Evolutionary conservation across 92 coral and sea anemone species (phyloP).

Genomic region (Plumapathes pennacea): DNA sequence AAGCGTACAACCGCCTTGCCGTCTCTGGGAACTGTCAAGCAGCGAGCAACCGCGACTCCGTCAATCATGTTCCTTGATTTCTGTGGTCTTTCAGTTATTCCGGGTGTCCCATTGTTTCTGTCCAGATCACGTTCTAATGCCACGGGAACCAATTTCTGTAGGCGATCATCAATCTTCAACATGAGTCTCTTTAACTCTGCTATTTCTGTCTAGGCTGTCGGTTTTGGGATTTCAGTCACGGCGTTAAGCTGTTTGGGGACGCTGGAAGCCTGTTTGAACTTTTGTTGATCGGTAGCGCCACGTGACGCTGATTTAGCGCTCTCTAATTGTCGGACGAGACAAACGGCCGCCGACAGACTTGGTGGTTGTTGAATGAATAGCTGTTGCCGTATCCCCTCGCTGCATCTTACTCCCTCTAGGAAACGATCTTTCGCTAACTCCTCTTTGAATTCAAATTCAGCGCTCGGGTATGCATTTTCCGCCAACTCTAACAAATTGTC

Average conservation of each 20-base stretch:
- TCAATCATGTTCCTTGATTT: neutral
- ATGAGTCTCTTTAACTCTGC: neutral
- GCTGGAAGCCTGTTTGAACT: too few relatives aligned
- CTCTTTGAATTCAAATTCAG: constrained; percentile 39
- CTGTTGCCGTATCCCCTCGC: constrained; percentile 24
- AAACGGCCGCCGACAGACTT: constrained; percentile 5
- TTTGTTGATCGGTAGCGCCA: neutral
- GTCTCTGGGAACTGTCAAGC: constrained; percentile 21
- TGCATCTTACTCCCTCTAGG: constrained; percentile 12
- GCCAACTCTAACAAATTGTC: constrained; percentile 32
- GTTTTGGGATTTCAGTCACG: too few relatives aligned
- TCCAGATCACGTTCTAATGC: constrained; percentile 23
- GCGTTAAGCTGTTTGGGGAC: too few relatives aligned
- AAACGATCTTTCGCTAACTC: constrained; percentile 29
- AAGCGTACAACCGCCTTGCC: constrained; percentile 21
- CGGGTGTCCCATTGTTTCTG: constrained; percentile 34
- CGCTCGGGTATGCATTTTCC: constrained; percentile 45
- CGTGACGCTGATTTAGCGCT: constrained; percentile 5
- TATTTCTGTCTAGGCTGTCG: neutral
- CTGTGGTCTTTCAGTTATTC: constrained; percentile 19
- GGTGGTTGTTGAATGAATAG: constrained; percentile 14
- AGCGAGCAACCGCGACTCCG: constrained; percentile 23
- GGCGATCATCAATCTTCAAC: too few relatives aligned
- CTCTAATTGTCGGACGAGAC: constrained; percentile 14
- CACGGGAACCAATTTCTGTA: constrained; percentile 17